Conservation (phyloP, 2,888 invertebrate species). For the Aspidiotus destructor region DNA sequence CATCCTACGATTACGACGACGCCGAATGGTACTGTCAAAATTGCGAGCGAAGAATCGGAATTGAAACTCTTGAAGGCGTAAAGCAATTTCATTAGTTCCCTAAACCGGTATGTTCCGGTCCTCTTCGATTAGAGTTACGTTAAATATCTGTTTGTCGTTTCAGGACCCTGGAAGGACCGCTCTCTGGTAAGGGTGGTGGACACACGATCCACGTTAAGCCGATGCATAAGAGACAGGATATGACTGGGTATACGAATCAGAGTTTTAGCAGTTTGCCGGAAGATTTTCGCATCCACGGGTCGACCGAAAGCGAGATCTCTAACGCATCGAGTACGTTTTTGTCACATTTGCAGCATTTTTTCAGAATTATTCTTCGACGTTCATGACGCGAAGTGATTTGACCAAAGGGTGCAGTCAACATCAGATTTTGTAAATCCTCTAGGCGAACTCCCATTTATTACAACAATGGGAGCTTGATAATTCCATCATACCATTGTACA, state of each 20-base stretch:
- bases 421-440: too few relatives aligned
- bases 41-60: constrained; percentile 15
- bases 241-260: constrained; percentile 38
- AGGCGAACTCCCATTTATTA: too few relatives aligned
- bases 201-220: constrained; percentile 33
- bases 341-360: constrained; percentile 30
- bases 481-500: too few relatives aligned
- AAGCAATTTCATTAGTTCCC: not conserved
- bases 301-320: constrained; percentile 36
- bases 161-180: constrained; percentile 34
- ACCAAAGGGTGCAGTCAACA: too few relatives aligned
- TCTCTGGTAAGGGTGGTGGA: constrained; percentile 34
- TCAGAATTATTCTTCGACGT: too few relatives aligned
- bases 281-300: constrained; percentile 36
- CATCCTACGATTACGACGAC: constrained; percentile 9
- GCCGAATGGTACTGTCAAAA: constrained; percentile 34
- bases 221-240: constrained; percentile 31
- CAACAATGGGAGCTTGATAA: too few relatives aligned
- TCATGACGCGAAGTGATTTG: too few relatives aligned
- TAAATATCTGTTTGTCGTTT: not conserved
- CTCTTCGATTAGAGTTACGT: not conserved
- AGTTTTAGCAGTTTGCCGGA: constrained; percentile 38
- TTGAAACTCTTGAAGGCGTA: constrained; percentile 35
- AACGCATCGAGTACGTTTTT: constrained; percentile 6
- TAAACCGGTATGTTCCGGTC: too few relatives aligned